Conservation (phyloP, 2,113 vertebrate species). For the Setophaga kirtlandii region DNA sequence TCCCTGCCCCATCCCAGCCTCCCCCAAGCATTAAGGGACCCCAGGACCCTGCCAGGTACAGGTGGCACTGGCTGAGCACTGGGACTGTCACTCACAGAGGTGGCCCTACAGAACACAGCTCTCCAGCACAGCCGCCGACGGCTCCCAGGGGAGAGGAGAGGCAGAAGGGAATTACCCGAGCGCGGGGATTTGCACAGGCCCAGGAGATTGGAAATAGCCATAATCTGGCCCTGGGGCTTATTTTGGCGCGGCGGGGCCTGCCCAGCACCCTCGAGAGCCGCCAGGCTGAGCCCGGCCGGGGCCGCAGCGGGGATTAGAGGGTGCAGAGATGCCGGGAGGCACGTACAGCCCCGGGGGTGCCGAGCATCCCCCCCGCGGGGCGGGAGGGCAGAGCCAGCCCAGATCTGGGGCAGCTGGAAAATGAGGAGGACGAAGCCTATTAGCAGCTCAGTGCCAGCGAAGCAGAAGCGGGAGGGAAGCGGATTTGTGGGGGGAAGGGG, state of each 20-base stretch:
- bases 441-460: conserved; percentile 60
- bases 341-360: conserved; percentile 42
- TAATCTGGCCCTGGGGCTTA: conserved; percentile 42
- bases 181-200: conserved; percentile 34
- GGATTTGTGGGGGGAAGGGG: conserved; percentile 36
- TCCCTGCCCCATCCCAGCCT: not conserved
- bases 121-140: fast-evolving
- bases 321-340: conserved; percentile 54
- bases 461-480: conserved; percentile 48
- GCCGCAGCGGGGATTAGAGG: conserved; percentile 26
- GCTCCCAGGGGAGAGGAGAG: not conserved
- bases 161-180: conserved; percentile 59
- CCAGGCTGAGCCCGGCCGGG: not conserved
- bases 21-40: not conserved
- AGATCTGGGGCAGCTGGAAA: conserved; percentile 62
- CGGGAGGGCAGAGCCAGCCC: not conserved
- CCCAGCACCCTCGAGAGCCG: not conserved
- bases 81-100: not conserved
- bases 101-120: not conserved
- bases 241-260: not conserved
- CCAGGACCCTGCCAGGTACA: fast-evolving
- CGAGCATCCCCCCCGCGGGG: fast-evolving
- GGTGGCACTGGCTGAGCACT: fast-evolving
- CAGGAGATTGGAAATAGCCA: conserved; percentile 33
- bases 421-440: conserved; percentile 63